Evolutionary conservation across 2,797 vertebrate genomes (phyloP).

Genomic region (Toxotes lorentzi): DNA sequence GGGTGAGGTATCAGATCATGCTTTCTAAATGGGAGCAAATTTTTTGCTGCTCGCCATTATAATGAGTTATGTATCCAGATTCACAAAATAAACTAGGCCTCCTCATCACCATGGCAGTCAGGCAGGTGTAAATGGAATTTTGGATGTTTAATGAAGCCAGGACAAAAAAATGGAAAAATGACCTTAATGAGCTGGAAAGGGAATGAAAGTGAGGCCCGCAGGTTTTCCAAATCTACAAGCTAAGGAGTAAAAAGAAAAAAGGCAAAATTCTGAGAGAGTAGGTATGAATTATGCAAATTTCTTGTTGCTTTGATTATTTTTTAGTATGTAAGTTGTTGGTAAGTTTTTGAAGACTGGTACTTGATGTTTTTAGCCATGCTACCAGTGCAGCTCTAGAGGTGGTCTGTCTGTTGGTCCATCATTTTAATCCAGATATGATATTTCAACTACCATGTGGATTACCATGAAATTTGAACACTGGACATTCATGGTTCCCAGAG

Average conservation of each 20-base stretch:
- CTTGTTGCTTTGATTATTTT: not conserved
- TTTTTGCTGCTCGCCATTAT: constrained; percentile 2
- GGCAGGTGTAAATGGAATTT: not conserved
- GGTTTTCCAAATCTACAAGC: not conserved
- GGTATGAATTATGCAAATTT: not conserved
- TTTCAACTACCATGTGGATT: not conserved
- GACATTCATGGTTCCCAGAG: not conserved
- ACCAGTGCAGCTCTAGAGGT: too few species aligned
- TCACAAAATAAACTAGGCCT: not conserved
- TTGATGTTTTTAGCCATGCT: not conserved
- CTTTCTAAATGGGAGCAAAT: not conserved
- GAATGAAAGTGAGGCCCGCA: not conserved
- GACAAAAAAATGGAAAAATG: not conserved
- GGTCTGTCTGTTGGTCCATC: too few species aligned
- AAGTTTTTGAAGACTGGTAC: not conserved
- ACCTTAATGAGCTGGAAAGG: not conserved
- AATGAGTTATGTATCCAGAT: not conserved
- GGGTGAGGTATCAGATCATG: not conserved
- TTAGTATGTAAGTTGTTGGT: not conserved
- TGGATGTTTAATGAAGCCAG: not conserved
- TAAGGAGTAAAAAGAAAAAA: not conserved
- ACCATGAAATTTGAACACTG: not conserved
- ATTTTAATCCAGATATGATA: too few species aligned
- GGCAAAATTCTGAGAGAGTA: not conserved
- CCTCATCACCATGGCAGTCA: not conserved